These are phyloP conservation scores for Arctocebus calabarensis DNA, from an alignment of 2,797 vertebrate genomes.

Conservation along the genomic window DNA sequence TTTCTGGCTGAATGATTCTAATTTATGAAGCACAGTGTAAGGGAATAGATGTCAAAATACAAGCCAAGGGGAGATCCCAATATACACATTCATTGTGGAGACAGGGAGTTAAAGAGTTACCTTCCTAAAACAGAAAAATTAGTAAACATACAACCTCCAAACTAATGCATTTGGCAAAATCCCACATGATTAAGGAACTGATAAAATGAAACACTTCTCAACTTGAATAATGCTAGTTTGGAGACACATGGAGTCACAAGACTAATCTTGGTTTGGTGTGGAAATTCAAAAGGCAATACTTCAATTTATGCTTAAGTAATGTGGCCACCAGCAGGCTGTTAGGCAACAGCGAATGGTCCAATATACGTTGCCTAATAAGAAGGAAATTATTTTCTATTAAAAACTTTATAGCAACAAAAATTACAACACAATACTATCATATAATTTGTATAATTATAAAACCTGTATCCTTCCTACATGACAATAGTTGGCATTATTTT, in stretches of 20 bases:
- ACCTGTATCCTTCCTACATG: slow-evolving; percentile 34
- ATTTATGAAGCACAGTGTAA: not conserved
- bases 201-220: slow-evolving; percentile 42
- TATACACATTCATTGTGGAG: not conserved
- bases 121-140: slow-evolving; percentile 31
- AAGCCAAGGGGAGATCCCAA: not conserved
- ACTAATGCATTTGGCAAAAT: not conserved
- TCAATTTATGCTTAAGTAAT: slow-evolving; percentile 46
- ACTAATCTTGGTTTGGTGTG: slow-evolving; percentile 31
- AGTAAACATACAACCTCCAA: not conserved
- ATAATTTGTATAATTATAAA: slow-evolving; percentile 45
- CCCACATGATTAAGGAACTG: not conserved
- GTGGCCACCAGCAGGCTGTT: not conserved
- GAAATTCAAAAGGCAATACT: slow-evolving; percentile 20
- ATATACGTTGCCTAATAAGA: not conserved
- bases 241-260: not conserved
- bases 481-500: slow-evolving; percentile 57
- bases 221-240: not conserved
- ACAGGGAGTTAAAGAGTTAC: not conserved
- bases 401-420: slow-evolving; percentile 64
- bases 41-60: slow-evolving; percentile 13
- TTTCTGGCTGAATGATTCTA: not conserved
- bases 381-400: slow-evolving; percentile 35
- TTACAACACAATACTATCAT: not conserved
- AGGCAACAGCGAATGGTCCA: not conserved